Conservation (phyloP, 2,113 vertebrate species). For the Sialia sialis region DNA sequence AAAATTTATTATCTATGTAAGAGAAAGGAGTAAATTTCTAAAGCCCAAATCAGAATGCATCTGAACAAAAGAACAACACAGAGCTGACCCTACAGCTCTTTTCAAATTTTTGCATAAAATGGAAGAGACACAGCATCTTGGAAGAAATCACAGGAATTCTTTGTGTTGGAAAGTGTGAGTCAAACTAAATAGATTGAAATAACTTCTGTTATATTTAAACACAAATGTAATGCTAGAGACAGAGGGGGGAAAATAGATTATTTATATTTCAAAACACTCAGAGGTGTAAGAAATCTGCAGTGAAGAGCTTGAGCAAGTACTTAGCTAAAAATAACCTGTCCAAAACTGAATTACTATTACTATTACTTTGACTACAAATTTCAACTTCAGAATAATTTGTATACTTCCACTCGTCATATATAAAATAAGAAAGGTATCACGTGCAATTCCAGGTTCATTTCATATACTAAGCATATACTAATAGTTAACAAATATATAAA, state of each 20-base stretch:
- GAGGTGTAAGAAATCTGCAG: conserved; percentile 38
- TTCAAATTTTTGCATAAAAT: conserved; percentile 1
- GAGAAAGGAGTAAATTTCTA: not conserved
- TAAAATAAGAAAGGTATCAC: not conserved
- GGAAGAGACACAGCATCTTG: not conserved
- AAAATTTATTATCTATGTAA: not conserved
- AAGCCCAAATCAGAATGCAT: not conserved
- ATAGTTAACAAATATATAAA: not conserved
- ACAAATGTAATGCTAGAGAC: conserved; percentile 27
- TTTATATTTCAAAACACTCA: conserved; percentile 2
- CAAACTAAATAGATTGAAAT: conserved; percentile 17
- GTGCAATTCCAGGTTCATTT: conserved; percentile 6
- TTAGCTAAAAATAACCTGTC: conserved; percentile 43
- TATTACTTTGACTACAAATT: conserved; percentile 35
- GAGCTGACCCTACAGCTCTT: not conserved
- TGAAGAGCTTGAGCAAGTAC: conserved; percentile 6
- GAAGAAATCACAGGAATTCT: conserved; percentile 22
- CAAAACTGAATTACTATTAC: conserved; percentile 21
- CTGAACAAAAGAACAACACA: not conserved
- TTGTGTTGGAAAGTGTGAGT: conserved; percentile 48
- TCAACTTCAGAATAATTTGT: conserved; percentile 2
- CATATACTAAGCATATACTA: not conserved
- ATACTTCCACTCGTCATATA: not conserved
- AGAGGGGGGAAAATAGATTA: not conserved
- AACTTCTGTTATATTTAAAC: conserved; percentile 44